Conservation (phyloP, 92 coral and sea anemone species). For the Actinernus sp. region DNA sequence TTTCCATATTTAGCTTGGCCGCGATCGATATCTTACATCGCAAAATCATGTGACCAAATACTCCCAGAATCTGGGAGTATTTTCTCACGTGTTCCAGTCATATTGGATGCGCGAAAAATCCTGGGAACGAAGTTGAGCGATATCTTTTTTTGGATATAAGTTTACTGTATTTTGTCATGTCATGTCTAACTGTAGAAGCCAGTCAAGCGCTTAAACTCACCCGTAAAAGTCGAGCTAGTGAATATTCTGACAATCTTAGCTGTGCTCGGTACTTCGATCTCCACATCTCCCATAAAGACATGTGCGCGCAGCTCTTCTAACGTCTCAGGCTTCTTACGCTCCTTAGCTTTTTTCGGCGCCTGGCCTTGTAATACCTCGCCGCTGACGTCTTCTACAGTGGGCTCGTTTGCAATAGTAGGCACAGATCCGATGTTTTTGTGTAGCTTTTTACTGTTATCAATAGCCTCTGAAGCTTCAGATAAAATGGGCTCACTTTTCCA, state of each 20-base stretch:
- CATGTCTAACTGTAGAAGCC: too few species aligned
- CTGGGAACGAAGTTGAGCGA: too few species aligned
- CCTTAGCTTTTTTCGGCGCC: not conserved
- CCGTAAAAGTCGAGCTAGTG: conserved; percentile 83
- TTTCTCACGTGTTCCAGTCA: too few species aligned
- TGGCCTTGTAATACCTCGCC: not conserved
- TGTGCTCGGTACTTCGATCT: conserved; percentile 53
- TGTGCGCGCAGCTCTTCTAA: conserved; percentile 56
- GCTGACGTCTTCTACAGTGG: not conserved
- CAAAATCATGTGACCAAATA: too few species aligned
- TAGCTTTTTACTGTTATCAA: not conserved
- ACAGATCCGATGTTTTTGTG: conserved; percentile 12
- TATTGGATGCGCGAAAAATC: too few species aligned
- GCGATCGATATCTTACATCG: not conserved
- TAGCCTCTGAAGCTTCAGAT: conserved; percentile 4
- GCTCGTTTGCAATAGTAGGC: conserved; percentile 7
- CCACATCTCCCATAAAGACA: conserved; percentile 67
- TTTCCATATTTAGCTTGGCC: too few species aligned
- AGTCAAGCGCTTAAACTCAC: too few species aligned
- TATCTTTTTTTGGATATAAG: too few species aligned
- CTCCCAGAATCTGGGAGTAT: too few species aligned
- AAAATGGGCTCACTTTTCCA: conserved; percentile 42
- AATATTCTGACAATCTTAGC: conserved; percentile 72
- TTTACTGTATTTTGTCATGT: too few species aligned
- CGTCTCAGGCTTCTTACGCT: conserved; percentile 28